Base-by-base conservation (phyloP, 1,140 invertebrate species). In the Caenorhabditis brenneri region DNA sequence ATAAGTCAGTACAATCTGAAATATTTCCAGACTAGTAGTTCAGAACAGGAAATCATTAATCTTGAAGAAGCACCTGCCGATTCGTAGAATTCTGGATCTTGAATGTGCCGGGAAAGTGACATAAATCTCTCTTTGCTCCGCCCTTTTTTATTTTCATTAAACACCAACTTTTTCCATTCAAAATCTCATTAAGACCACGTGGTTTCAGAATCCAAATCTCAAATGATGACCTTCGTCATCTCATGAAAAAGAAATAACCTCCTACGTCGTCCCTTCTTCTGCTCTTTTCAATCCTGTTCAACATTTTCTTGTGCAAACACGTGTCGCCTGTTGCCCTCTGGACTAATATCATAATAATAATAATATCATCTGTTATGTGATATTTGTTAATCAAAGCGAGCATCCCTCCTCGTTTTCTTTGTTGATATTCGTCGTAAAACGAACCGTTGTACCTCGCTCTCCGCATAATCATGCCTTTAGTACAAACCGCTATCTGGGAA, bases 341-440 rank as follows among this genome's bases (percentile, higher is more conserved):
- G 5, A 29, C n/a, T 39, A 74, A 39, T 46, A 74, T 39, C 65
- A 65, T 65, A 65, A 58, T n/a, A n/a, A n/a, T n/a, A n/a, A n/a
- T 74, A 74, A 74, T 74, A 74, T 74, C 65, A 74, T 74, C n/a
- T 22, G 36, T 42, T 42, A 74, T 74, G 36, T 74, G 58, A 74
- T 74, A 74, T 74, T 74, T 74, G 65, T 31, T 74, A 42, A 74
- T 74, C 65, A 74, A 74, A 39, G 65, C 65, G 65, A 31, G 65
- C n/a, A n/a, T n/a, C 10, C 27, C 27, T 9, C 19, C 65, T 24
- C 29, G 4, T 16, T 65, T n/a, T 19, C 58, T 65, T 33, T 65
- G 33, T 74, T 74, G 36, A 74, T 74, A 74, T 74, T 74, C 65
- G 65, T 42, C 65, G 65, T 74, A 39, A 74, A 42, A 74, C 33